phyloP scores from a whole-genome alignment of 1,140 invertebrate genomes.

The Trichonephila inaurata region DNA sequence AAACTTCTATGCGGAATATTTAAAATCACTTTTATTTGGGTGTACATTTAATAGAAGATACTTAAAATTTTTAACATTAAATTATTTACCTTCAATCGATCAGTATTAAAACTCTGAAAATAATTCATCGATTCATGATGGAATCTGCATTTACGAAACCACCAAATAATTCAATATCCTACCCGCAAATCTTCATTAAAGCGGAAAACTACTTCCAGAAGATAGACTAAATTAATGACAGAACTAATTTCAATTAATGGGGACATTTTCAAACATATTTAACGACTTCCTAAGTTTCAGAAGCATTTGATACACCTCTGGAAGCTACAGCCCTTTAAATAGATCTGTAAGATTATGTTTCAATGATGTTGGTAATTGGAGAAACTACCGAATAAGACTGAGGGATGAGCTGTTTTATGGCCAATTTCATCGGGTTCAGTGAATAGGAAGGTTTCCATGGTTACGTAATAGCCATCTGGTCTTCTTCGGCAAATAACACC shows the following conservation, averaged over 20 bases:
- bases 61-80: neutral
- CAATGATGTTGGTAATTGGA: constrained; percentile 8
- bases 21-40: no score
- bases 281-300: neutral
- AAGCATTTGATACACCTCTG: neutral
- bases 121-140: no score
- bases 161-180: no score
- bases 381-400: neutral
- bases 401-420: constrained; percentile 10
- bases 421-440: neutral
- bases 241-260: neutral
- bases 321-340: constrained; percentile 11
- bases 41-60: no score
- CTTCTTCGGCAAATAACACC: constrained; percentile 7
- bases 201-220: neutral
- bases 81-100: neutral
- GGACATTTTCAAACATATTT: neutral
- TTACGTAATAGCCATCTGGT: constrained; percentile 15
- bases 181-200: no score
- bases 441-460: constrained; percentile 14
- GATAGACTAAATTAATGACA: neutral
- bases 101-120: neutral
- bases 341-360: constrained; percentile 19
- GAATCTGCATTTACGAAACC: no score
- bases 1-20: no score